A percentile compares a stretch with the other conserved stretches of the same genome.
These are phyloP conservation scores for Passerina amoena DNA, from an alignment of 2,113 vertebrate genomes.

Conservation along the genomic window DNA sequence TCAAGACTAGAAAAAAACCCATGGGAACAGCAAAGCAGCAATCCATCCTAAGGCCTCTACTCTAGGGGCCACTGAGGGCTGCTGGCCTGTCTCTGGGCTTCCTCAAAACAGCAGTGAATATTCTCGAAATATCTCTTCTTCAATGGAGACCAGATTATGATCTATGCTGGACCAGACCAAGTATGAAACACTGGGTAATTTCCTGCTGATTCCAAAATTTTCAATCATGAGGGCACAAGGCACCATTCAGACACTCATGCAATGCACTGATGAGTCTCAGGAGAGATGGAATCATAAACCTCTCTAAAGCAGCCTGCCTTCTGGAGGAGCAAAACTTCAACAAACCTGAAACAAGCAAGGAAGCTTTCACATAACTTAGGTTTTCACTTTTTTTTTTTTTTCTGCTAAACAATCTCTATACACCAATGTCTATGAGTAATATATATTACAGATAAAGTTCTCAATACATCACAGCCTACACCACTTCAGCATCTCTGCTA, in stretches of 20 bases:
- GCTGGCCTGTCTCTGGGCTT: neutral
- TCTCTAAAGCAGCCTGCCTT: neutral
- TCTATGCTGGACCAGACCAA: neutral
- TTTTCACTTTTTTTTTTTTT: neutral
- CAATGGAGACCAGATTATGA: neutral
- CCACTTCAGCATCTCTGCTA: neutral
- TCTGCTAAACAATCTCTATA: neutral
- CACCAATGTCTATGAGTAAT: neutral
- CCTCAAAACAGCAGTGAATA: neutral
- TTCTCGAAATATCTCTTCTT: neutral
- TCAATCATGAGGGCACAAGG: neutral
- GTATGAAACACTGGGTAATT: neutral
- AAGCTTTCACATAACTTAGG: neutral
- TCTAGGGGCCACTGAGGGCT: neutral
- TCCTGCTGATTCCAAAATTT: neutral
- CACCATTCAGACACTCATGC: neutral
- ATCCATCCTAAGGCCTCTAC: neutral
- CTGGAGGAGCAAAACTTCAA: neutral
- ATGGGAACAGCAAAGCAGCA: neutral
- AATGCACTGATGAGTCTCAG: neutral
- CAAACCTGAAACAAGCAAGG: neutral
- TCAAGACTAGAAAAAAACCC: neutral
- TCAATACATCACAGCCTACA: neutral
- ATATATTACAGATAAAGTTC: neutral
- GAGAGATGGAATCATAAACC: neutral